phyloP scores from a whole-genome alignment of 2,113 vertebrate genomes.

The Oreocharis arfaki region DNA sequence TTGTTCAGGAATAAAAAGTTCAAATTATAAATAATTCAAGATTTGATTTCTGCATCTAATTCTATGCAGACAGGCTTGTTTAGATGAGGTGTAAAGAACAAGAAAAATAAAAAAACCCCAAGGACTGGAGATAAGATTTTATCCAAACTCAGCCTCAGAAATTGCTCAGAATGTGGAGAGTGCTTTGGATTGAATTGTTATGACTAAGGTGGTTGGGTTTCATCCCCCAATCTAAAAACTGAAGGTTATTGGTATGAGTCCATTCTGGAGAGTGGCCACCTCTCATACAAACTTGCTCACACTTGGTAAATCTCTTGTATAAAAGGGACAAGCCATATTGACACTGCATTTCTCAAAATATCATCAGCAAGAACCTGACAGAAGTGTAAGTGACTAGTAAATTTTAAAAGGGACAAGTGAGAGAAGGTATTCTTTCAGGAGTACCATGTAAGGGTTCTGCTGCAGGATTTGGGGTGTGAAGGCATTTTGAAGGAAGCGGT shows the following conservation, averaged over 20 bases:
- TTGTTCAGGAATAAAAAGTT: not conserved
- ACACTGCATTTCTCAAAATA: not conserved
- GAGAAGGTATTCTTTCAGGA: not conserved
- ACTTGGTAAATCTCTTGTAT: not conserved
- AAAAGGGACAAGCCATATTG: not conserved
- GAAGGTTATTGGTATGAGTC: not conserved
- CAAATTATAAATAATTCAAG: not conserved
- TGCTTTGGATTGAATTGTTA: not conserved
- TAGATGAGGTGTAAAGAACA: not conserved
- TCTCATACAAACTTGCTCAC: not conserved
- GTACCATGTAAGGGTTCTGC: not conserved
- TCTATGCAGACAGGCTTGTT: not conserved
- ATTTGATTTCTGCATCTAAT: not conserved
- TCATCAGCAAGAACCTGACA: not conserved
- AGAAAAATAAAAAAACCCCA: not conserved
- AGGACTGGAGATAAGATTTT: not conserved
- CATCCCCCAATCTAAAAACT: not conserved
- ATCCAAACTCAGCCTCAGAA: not conserved
- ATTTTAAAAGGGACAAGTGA: not conserved
- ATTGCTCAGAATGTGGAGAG: not conserved
- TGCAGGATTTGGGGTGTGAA: not conserved
- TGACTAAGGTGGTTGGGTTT: not conserved
- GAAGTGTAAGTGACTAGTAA: not conserved
- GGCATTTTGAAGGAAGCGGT: not conserved
- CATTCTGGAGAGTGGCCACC: not conserved